Conservation (phyloP, 2,888 invertebrate genomes). For the Xestia c-nigrum region DNA sequence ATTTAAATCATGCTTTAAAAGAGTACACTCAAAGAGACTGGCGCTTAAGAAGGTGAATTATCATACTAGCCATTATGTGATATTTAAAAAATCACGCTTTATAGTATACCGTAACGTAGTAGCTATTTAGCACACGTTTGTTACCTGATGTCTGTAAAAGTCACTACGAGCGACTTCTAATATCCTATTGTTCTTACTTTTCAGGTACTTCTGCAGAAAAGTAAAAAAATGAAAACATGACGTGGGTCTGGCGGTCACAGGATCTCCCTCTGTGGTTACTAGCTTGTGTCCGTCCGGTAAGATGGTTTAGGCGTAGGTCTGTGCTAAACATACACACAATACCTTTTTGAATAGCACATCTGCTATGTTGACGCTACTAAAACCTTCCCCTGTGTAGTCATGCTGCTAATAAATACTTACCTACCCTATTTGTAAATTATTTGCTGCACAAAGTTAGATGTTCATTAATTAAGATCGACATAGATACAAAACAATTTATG, state of each 20-base stretch:
- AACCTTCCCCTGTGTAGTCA: background rate
- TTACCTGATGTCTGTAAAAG: too few relatives aligned
- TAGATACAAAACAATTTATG: conserved; percentile 69
- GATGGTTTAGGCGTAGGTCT: too few relatives aligned
- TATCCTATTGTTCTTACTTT: background rate
- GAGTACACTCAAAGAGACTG: too few relatives aligned
- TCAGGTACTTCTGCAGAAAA: background rate
- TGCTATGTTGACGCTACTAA: background rate
- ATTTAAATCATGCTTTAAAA: too few relatives aligned
- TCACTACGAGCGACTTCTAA: too few relatives aligned
- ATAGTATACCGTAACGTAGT: too few relatives aligned
- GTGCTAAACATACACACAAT: background rate
- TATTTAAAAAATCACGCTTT: too few relatives aligned
- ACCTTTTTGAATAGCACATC: background rate
- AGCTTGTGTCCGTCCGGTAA: background rate
- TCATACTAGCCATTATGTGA: too few relatives aligned
- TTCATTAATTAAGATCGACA: conserved; percentile 69
- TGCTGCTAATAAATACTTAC: conserved; percentile 5
- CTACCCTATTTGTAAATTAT: conserved; percentile 50
- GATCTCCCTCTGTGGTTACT: background rate
- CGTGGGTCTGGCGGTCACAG: background rate
- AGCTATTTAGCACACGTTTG: too few relatives aligned
- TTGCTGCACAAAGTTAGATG: conserved; percentile 55
- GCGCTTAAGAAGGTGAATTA: too few relatives aligned
- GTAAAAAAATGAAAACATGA: background rate